Percentiles rank a stretch among this genome's conserved stretches.
These are phyloP conservation scores for Myocastor coypus DNA, from an alignment of 2,113 vertebrate species.

Conservation along the genomic window DNA sequence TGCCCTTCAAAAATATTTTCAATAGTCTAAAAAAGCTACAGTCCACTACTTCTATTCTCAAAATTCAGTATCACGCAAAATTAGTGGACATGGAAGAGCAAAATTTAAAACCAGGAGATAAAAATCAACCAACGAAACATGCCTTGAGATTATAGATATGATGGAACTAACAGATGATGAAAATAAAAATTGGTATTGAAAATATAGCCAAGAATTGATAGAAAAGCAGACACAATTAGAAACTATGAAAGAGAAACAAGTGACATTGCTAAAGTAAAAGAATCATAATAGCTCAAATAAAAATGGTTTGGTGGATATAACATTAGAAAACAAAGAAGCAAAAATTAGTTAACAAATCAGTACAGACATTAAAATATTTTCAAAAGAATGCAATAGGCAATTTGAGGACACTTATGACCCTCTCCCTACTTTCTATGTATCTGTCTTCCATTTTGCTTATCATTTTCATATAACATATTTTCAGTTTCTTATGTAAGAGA, in stretches of 20 bases:
- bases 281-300: not conserved
- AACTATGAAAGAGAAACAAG: not conserved
- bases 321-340: not conserved
- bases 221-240: not conserved
- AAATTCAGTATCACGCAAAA: not conserved
- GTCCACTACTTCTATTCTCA: not conserved
- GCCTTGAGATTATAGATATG: not conserved
- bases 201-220: not conserved
- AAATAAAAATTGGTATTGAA: not conserved
- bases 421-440: not conserved
- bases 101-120: not conserved
- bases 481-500: not conserved
- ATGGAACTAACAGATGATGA: not conserved
- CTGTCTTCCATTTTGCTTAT: not conserved
- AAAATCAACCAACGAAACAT: not conserved
- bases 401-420: not conserved
- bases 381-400: not conserved
- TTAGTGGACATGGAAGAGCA: not conserved
- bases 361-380: not conserved
- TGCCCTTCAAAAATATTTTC: constrained; percentile 20
- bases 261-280: not conserved
- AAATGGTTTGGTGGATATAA: not conserved
- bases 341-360: not conserved
- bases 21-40: not conserved
- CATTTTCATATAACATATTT: not conserved